A percentile compares a stretch with the other conserved stretches of the same genome.
Conservation (phyloP, 2,888 invertebrate species). For the Habrosyne pyritoides region DNA sequence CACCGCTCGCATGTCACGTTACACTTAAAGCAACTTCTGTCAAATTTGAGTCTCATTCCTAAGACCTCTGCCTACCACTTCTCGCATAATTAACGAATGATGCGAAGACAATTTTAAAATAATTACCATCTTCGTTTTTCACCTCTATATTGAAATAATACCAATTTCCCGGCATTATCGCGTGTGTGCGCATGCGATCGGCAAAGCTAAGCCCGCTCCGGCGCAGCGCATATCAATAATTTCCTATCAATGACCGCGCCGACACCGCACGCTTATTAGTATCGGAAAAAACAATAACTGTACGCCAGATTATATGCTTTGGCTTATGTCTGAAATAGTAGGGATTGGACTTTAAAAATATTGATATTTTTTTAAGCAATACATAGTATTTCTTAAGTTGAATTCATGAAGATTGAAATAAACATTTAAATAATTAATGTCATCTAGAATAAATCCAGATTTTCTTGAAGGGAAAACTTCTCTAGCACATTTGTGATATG, state of each 20-base stretch:
- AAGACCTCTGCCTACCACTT: too few species aligned
- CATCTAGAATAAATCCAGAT: too few species aligned
- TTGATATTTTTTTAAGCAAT: conserved; percentile 6
- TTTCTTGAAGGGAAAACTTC: too few species aligned
- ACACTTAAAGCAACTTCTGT: too few species aligned
- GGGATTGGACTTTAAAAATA: conserved; percentile 40
- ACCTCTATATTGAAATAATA: neutral
- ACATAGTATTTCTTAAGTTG: too few species aligned
- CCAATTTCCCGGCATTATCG: conserved; percentile 20
- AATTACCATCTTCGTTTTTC: neutral
- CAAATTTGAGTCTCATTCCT: too few species aligned
- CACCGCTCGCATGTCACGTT: too few species aligned
- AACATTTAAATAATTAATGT: too few species aligned
- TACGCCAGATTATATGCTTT: conserved; percentile 60
- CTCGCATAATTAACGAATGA: neutral
- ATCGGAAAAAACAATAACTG: conserved; percentile 77
- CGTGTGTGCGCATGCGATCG: conserved; percentile 19
- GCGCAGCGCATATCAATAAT: conserved; percentile 67
- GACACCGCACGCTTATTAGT: conserved; percentile 67
- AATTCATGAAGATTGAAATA: too few species aligned
- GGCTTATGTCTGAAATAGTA: conserved; percentile 33
- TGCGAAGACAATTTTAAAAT: neutral
- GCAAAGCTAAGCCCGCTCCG: conserved; percentile 10
- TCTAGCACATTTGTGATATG: too few species aligned
- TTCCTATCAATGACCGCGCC: conserved; percentile 76